Evolutionary conservation across 2,113 vertebrate species (phyloP), one percentile per base, ranked within the genome.

Genomic region (Nipponia nippon): DNA sequence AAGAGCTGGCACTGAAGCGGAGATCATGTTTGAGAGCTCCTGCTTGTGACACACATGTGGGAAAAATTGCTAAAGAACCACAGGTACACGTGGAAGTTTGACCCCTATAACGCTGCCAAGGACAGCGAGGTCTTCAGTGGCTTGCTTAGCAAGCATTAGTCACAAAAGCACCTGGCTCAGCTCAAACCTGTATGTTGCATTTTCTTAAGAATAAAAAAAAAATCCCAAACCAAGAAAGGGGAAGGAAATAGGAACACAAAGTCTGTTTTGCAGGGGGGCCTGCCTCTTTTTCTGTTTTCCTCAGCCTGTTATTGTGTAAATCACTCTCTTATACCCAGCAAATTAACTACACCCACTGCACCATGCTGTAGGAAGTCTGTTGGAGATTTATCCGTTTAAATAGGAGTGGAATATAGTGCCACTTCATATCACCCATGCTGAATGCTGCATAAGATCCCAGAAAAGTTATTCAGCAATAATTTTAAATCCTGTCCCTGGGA

Each of bases 401-500:
- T 38, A 49, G 38, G 29, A 50, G 34, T 6, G 8, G 42, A 22
- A 38, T 69, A 13, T 16, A 46, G 47, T 29, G 40, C 61, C 76
- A 67, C 38, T 90, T 85, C 47, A 69, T 95, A 95, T 88, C 93
- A 88, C 55, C 52, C 11, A 0, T 7, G 7, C 73, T 63, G 58
- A 75, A 42, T 55, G 49, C 65, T 82, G n/a, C 42, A 21, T 56
- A 65, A 83, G 49, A 83, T 87, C 75, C 55, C 71, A 73, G 78
- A 50, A 73, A 95, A 96, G 70, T 95, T 95, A 89, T 83, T 84
- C 89, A 85, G 89, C 67, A 65, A 65, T 82, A 40, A 81, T 95
- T 82, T 91, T 34, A 89, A 92, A 96, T 89, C 78, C 30, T 38
- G 63, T 70, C 40, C 69, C 56, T 49, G 27, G 38, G 63, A 84